Evolutionary conservation across 1,140 invertebrate species (phyloP).

Genomic region (Cherax quadricarinatus): DNA sequence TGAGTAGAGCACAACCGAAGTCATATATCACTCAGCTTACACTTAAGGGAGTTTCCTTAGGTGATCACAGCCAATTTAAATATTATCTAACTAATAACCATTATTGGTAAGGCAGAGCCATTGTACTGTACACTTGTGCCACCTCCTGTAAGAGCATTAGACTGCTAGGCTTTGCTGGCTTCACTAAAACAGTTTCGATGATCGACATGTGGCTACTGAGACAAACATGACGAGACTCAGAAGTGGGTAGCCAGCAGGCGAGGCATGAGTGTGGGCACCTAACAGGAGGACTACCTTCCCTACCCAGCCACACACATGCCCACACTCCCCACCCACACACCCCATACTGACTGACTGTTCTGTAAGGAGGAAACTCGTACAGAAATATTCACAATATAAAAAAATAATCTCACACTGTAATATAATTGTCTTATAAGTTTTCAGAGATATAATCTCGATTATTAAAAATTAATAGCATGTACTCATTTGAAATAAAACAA

Average conservation of each 20-base stretch:
- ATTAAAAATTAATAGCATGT: background rate
- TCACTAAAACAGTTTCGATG: constrained; percentile 43
- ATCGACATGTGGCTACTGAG: constrained; percentile 50
- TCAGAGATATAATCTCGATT: background rate
- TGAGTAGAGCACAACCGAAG: constrained; percentile 41
- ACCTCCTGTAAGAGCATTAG: constrained; percentile 23
- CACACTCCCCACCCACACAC: background rate
- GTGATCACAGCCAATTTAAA: constrained; percentile 67
- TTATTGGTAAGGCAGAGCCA: constrained; percentile 67
- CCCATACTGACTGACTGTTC: too few relatives aligned
- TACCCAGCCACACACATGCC: background rate
- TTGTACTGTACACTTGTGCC: constrained; percentile 63
- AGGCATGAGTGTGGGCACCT: too few relatives aligned
- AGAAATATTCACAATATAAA: background rate
- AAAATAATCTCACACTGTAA: background rate
- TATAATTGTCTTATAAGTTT: background rate
- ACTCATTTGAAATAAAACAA: background rate
- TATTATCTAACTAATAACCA: constrained; percentile 65
- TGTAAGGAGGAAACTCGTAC: background rate
- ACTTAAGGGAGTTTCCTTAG: constrained; percentile 48
- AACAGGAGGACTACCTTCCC: too few relatives aligned
- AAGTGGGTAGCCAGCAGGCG: background rate
- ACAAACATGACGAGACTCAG: constrained; percentile 4
- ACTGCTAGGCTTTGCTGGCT: constrained; percentile 15
- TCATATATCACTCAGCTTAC: constrained; percentile 42